These are phyloP conservation scores for Aphaenogaster rudis DNA, from an alignment of 1,140 invertebrate genomes.

Conservation along the genomic window DNA sequence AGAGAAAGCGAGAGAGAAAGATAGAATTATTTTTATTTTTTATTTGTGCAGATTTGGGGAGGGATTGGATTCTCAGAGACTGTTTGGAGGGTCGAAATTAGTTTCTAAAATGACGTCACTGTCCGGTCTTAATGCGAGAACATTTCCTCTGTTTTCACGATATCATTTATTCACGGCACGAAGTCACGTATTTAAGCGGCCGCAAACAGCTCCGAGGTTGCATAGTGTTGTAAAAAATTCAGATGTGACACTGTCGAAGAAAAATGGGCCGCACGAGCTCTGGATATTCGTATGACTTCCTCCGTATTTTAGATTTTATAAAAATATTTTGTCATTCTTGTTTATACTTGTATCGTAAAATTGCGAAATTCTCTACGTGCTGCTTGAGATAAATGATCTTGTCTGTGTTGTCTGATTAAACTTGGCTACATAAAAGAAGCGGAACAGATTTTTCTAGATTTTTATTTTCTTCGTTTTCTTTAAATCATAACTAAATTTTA, in stretches of 20 bases:
- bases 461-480: background rate
- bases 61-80: background rate
- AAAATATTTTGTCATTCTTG: conserved; percentile 23
- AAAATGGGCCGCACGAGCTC: conserved; percentile 36
- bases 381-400: background rate
- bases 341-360: conserved; percentile 20
- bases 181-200: conserved; percentile 59
- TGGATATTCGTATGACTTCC: conserved; percentile 8
- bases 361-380: conserved; percentile 27
- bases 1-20: background rate
- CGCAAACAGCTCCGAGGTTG: conserved; percentile 40
- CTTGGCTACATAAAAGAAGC: background rate
- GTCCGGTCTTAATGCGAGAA: background rate
- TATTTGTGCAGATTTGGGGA: conserved; percentile 24
- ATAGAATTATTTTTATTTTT: conserved; percentile 47
- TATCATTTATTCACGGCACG: conserved; percentile 57
- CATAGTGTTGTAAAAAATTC: conserved; percentile 49
- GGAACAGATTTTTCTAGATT: background rate
- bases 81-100: conserved; percentile 60
- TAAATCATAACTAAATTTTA: background rate
- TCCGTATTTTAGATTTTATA: conserved; percentile 26
- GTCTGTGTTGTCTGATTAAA: conserved; percentile 6
- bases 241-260: conserved; percentile 2
- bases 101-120: conserved; percentile 4
- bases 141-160: conserved; percentile 32